phyloP scores from a whole-genome alignment of 2,888 invertebrate genomes.

The Argyresthia goedartella region DNA sequence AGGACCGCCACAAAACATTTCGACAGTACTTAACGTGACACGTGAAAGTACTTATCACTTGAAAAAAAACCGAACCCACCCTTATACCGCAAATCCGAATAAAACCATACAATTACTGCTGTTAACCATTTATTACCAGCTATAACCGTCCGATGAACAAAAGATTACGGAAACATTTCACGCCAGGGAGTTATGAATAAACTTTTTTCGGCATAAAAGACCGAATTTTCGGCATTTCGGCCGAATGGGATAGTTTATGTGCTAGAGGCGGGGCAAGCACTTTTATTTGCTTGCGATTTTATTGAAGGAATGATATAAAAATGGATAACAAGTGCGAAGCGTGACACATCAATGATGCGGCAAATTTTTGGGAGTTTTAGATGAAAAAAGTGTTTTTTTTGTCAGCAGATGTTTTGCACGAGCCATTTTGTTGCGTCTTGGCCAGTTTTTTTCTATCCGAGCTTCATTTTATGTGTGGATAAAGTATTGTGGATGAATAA shows the following conservation, averaged over 20 bases:
- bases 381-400: too few species aligned
- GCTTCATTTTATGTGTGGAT: too few species aligned
- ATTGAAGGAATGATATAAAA: slow-evolving; percentile 33
- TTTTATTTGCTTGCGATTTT: slow-evolving; percentile 40
- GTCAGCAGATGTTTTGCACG: too few species aligned
- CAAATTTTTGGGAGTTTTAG: slow-evolving; percentile 23
- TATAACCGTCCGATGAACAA: slow-evolving; percentile 12
- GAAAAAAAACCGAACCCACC: slow-evolving; percentile 12
- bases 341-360: slow-evolving; percentile 55
- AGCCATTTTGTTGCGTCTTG: too few species aligned
- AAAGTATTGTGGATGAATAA: too few species aligned
- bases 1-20: slow-evolving; percentile 13
- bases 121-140: slow-evolving; percentile 15
- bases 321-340: slow-evolving; percentile 60
- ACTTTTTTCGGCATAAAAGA: slow-evolving; percentile 6
- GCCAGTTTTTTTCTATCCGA: too few species aligned
- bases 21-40: slow-evolving; percentile 14
- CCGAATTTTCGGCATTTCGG: slow-evolving; percentile 11
- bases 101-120: slow-evolving; percentile 21
- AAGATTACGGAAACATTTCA: slow-evolving; percentile 14
- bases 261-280: slow-evolving; percentile 38
- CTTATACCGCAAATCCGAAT: slow-evolving; percentile 22
- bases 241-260: slow-evolving; percentile 25
- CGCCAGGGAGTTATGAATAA: slow-evolving; percentile 25
- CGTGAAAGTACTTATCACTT: slow-evolving; percentile 2